Base-by-base conservation (phyloP, 64 coral and sea anemone species). In the Actinia equina region DNA sequence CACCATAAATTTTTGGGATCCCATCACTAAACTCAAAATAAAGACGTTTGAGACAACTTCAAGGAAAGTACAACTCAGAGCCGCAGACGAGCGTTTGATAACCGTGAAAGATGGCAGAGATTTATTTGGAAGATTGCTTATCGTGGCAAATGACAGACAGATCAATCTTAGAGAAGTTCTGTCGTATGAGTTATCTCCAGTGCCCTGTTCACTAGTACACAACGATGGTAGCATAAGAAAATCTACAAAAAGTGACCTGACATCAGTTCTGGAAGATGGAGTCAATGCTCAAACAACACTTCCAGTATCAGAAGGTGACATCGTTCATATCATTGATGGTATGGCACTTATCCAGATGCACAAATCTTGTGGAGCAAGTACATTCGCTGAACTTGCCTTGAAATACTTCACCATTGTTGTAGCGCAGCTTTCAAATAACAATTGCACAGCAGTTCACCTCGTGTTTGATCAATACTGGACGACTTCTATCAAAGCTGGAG, bases 401-500 rank as follows among this genome's bases (percentile, higher is more conserved):
- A 87, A 71, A 67, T 87, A 74, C 85, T 87, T 74, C 85, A 87
- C 59, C 22, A 87, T 87, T 43, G 44, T 87, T 42, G 46, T 67
- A 77, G 44, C 85, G 10, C 85, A 61, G 45, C 85, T 87, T 26
- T 45, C 58, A 57, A 87, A 74, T 46, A 54, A 17, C 87, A 88
- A 52, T 76, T 88, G 86, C 69, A 20, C 61, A 44, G 76, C 69
- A 1, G 55, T 83, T 57, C 53, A 89, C 44, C 49, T 88, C 44
- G 86, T 88, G 7, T 89, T 89, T 49, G 30, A 64, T 89, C 88
- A 83, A 69, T 83, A 89, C 49, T 44, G 86, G 90, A 88, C 41
- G 43, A 89, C 59, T 3, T 95, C 89, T 11, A 88, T 95, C 62
- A 92, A 92, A 79, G 89, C 83, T 83, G 89, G 82, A 79, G 87